phyloP scores from a whole-genome alignment of 2,888 invertebrate species.

The Calliopum simillimum region DNA sequence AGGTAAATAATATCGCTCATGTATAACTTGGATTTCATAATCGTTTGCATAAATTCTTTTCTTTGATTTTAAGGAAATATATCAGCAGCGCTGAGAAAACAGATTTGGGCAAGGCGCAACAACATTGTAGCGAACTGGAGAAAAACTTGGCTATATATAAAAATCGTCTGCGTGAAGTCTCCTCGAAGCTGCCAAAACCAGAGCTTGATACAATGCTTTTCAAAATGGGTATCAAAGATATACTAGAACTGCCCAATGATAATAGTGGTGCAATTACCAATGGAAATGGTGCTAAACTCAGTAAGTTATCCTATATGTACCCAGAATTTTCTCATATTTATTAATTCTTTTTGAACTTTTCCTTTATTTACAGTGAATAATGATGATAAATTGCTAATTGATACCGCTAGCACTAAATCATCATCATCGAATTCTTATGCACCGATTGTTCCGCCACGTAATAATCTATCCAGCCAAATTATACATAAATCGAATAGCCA shows the following conservation, averaged over 20 bases:
- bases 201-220: constrained; percentile 68
- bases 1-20: constrained; percentile 68
- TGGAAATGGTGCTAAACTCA: constrained; percentile 53
- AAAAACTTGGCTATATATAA: constrained; percentile 86
- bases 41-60: neutral
- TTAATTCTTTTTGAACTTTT: neutral
- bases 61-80: constrained; percentile 76
- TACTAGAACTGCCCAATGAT: constrained; percentile 65
- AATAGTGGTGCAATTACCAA: constrained; percentile 47
- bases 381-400: constrained; percentile 65
- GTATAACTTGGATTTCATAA: neutral
- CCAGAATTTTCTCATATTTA: neutral
- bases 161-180: constrained; percentile 80
- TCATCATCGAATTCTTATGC: constrained; percentile 60
- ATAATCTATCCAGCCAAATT: constrained; percentile 69
- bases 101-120: constrained; percentile 88
- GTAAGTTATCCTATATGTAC: constrained; percentile 36
- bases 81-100: constrained; percentile 92
- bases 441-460: constrained; percentile 67
- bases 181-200: constrained; percentile 64
- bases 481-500: constrained; percentile 76
- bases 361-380: constrained; percentile 45
- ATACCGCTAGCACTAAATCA: constrained; percentile 59
- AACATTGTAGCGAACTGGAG: constrained; percentile 89
- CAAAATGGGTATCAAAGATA: constrained; percentile 72